Conservation (phyloP, 2,113 vertebrate species). For the Chelonoidis abingdonii region DNA sequence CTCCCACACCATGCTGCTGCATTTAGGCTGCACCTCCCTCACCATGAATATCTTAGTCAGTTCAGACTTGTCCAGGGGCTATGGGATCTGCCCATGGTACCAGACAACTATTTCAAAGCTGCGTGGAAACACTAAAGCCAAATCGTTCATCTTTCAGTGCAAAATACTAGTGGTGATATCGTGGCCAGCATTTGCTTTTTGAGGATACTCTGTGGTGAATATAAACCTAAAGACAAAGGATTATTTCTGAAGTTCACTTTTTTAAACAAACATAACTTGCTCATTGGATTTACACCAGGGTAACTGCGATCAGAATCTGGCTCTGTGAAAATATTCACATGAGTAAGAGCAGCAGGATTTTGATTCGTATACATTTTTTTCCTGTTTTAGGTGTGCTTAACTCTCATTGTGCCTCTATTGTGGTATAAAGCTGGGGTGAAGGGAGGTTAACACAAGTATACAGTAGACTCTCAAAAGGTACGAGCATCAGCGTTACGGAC, state of each 20-base stretch:
- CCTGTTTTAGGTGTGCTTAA: background rate
- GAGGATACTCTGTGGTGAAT: background rate
- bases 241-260: background rate
- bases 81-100: rapidly evolving
- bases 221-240: background rate
- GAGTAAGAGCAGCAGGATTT: background rate
- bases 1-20: background rate
- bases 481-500: too few relatives aligned
- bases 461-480: too few relatives aligned
- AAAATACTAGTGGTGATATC: background rate
- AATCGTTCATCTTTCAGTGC: background rate
- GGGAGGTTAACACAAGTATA: background rate
- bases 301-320: background rate
- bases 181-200: background rate
- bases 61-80: background rate
- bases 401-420: background rate
- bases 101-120: background rate
- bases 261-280: background rate
- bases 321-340: background rate
- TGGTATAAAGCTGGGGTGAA: background rate
- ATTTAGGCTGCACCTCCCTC: rapidly evolving
- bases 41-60: background rate
- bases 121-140: background rate
- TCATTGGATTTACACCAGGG: background rate
- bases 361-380: background rate